Percentiles rank a stretch among this genome's conserved stretches.
These are phyloP conservation scores for Onchidella celtica DNA, from an alignment of 2,888 invertebrate species.

Conservation along the genomic window DNA sequence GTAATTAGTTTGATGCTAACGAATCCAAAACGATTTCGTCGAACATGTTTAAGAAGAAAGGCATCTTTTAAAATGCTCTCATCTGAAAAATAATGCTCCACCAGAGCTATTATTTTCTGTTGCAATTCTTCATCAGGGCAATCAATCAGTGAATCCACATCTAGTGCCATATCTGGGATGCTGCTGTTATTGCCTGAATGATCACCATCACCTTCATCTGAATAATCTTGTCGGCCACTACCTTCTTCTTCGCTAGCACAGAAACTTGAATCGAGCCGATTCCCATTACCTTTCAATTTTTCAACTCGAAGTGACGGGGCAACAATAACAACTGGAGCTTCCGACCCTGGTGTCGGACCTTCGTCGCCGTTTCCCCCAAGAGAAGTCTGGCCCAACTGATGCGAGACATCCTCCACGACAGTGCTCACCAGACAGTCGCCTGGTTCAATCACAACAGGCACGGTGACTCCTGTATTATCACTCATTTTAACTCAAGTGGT, in stretches of 20 bases:
- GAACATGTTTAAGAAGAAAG: conserved; percentile 95
- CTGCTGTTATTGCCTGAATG: conserved; percentile 54
- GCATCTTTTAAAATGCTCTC: conserved; percentile 97
- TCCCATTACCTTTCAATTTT: conserved; percentile 66
- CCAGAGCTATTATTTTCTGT: conserved; percentile 81
- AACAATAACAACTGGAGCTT: conserved; percentile 55
- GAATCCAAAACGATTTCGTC: conserved; percentile 96
- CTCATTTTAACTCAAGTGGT: conserved; percentile 27
- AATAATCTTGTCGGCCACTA: conserved; percentile 51
- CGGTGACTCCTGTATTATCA: conserved; percentile 45
- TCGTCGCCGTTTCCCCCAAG: conserved; percentile 54
- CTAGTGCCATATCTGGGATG: conserved; percentile 47
- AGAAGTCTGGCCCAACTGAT: conserved; percentile 42
- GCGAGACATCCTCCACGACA: conserved; percentile 55
- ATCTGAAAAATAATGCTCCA: conserved; percentile 97
- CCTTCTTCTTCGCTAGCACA: conserved; percentile 72
- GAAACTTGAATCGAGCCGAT: conserved; percentile 55
- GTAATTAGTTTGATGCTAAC: conserved; percentile 96
- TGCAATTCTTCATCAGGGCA: conserved; percentile 74
- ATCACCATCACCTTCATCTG: conserved; percentile 62
- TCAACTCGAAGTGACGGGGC: conserved; percentile 73
- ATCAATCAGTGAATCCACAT: conserved; percentile 64
- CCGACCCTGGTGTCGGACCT: conserved; percentile 53
- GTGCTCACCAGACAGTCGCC: conserved; percentile 50
- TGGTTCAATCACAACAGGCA: conserved; percentile 54